Evolutionary conservation across 2,888 invertebrate species (phyloP), one percentile per base, ranked within the genome.

Genomic region (Drosophila bunnanda): DNA sequence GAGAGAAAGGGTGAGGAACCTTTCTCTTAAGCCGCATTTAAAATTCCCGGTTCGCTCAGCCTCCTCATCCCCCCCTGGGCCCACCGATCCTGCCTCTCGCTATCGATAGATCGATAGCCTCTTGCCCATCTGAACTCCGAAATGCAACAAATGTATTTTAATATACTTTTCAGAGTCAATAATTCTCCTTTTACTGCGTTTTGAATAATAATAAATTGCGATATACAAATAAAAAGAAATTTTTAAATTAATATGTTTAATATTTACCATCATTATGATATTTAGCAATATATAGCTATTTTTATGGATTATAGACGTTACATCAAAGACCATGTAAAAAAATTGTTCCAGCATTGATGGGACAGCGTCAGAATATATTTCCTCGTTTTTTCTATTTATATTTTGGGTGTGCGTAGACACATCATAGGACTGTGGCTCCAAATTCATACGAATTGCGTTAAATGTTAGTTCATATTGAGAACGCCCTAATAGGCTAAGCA

Each of bases 211-310:
- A 4, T 25, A 25, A 25, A 25, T 25, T 25, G 25, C 4, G 2
- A 32, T 10, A 13, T 13, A 34, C 4, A 34, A 34, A 10, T 34
- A 34, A 38, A 3, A n/a, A n/a, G 9, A 38, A 4, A 38, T 4
- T 17, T n/a, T n/a, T 0, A 8, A 46, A 32, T 17, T 17, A 10
- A 17, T 17, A 9, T 15, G 9, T 34, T 20, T 44, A 9, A 43
- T 57, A 71, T 93, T 93, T 92, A 96, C 97, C 97, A 98, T 97
- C 97, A 98, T 98, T 32, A 96, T 95, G 64, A 98, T 96, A 89
- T 97, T 96, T 2, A 97, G 96, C 17, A 95, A 95, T 65, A 97
- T 95, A 91, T 98, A 98, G 62, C 97, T 96, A 67, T 97, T 96
- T 89, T 95, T 94, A 78, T 96, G 95, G 75, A 96, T 93, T 68